Base-by-base conservation (phyloP, 2,797 vertebrate species). In the Mormyrus proboscirostris region DNA sequence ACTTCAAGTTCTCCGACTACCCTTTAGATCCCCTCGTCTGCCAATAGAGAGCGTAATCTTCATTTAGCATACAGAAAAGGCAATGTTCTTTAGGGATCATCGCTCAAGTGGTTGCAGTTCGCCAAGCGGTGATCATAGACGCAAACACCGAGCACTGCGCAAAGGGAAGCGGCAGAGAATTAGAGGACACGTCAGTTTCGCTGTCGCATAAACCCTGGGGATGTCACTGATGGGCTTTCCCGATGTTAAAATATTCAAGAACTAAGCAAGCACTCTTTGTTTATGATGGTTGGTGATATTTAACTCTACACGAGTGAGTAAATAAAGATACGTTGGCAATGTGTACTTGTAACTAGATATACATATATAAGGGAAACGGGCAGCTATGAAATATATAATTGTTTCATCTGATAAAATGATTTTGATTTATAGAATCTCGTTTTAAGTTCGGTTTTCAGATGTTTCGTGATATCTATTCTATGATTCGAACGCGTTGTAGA, bases 21-120 rank as follows among this genome's bases (percentile, higher is more conserved):
- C 84, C 84, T 93, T 90, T 92, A 91, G 92, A 19, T 94, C 91
- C 92, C 93, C 62, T 87, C 84, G 83, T 87, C 90, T 93, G 92
- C 94, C 94, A 94, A 93, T 88, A 93, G 92, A 92, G 93, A 94
- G 93, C 93, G 94, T 87, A 93, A 94, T 94, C 92, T 93, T 92
- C 90, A 25, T 88, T 93, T 92, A 90, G 86, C 50, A 84, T 33
- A 49, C 49, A 16, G 10, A 33, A 29, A 88, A 49, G 33, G 49
- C 76, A 84, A 29, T 89, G 49, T 33, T 55, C 47, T 86, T 90
- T 88, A 89, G 88, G 86, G 89, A 88, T 90, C 90, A 41, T 88
- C 82, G 82, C 73, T 53, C 51, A 89, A 90, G 12, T 87, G 49
- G 6, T 44, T 85, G 55, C 49, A 38, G 79, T 87, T 41, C 51